phyloP scores from a whole-genome alignment of 2,888 invertebrate genomes.

The Pseudococcus longispinus region DNA sequence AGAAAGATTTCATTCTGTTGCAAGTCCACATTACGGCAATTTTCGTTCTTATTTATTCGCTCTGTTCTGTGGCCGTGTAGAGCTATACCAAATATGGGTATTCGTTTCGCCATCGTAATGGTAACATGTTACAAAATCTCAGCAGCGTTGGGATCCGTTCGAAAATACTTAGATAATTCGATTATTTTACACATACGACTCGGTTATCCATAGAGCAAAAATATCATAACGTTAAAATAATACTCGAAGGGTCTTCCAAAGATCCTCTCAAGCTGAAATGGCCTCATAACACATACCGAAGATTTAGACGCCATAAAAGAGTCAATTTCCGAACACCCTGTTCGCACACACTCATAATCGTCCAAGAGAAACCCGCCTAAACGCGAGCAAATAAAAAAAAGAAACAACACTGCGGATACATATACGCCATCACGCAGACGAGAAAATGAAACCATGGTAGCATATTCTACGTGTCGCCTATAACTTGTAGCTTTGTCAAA shows the following conservation, averaged over 20 bases:
- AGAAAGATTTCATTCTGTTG: slow-evolving; percentile 53
- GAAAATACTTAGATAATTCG: not conserved
- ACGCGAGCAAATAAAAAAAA: not conserved
- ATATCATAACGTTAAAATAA: not conserved
- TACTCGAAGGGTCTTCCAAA: not conserved
- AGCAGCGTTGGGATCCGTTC: not conserved
- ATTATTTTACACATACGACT: not conserved
- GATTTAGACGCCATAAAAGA: not conserved
- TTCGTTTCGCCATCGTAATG: no score
- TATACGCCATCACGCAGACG: not conserved
- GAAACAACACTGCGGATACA: no score
- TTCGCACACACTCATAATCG: not conserved
- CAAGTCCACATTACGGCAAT: slow-evolving; percentile 48
- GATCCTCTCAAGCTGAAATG: not conserved
- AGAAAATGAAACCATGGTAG: slow-evolving; percentile 52
- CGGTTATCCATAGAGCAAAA: not conserved
- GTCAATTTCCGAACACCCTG: slow-evolving; percentile 32
- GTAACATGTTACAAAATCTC: not conserved
- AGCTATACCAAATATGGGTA: not conserved
- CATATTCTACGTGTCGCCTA: slow-evolving; percentile 53
- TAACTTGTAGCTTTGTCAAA: slow-evolving; percentile 49
- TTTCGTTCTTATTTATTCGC: slow-evolving; percentile 55
- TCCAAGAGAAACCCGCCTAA: not conserved
- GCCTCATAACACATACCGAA: not conserved
- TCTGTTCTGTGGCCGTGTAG: not conserved